Base-by-base conservation (phyloP, 2,113 vertebrate genomes). In the Azemiops feae region DNA sequence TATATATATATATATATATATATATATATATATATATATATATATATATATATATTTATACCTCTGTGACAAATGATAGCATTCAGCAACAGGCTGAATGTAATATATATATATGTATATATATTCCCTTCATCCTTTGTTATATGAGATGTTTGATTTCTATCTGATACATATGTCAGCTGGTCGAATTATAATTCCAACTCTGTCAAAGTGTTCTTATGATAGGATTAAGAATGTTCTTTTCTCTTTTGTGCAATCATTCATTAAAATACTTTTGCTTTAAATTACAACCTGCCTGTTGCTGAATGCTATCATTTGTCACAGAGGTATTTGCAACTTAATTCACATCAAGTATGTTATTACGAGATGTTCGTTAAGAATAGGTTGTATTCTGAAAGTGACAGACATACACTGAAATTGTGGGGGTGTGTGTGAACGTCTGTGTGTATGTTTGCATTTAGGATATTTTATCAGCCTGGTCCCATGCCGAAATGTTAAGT, bases 241-340 rank as follows among this genome's bases (percentile, higher is more conserved):
- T 96, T 95, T 7, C 55, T 14, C 90, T 50, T 92, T 93, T 91
- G 58, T 92, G 60, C 34, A 93, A 9, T 93, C 93, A 94, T 94
- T 96, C 74, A 90, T 96, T 96, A 95, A 95, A 95, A 93, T 89
- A 93, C 1, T 86, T 95, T 95, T 96, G 85, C 39, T 92, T 95
- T 94, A 92, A 93, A 95, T 96, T 93, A 60, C n/a, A 92, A 95
- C 10, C 0, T 87, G 5, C 0, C 1, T 54, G 9, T 94, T 95
- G 81, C 89, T 95, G 91, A 94, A 92, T 50, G 20, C 91, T 95
- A 54, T 93, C 25, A 94, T 96, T 92, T 93, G 92, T 94, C 27
- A 20, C n/a, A 58, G 94, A 1, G 20, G 88, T 52, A 87, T 94
- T 93, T 95, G 57, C 64, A 47, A 53, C 89, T 20, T 52, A 92